Conservation (phyloP, 2,113 vertebrate genomes). For the Sciurus niger region DNA sequence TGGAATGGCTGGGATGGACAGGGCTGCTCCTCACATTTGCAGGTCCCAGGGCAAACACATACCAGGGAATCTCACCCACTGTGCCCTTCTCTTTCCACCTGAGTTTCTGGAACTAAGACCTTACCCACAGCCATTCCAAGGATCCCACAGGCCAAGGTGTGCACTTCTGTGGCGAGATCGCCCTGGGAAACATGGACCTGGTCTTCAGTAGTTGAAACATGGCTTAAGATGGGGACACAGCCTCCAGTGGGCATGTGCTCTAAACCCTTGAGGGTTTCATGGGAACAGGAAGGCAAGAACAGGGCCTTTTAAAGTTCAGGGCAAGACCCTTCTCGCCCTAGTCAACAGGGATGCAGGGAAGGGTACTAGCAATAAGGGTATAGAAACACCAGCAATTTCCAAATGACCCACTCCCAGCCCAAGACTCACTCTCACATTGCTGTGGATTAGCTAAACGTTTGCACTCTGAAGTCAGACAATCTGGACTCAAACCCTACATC, state of each 20-base stretch:
- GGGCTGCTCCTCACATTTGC: not conserved
- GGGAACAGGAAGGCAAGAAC: not conserved
- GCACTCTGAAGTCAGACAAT: not conserved
- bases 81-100: not conserved
- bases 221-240: not conserved
- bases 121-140: not conserved
- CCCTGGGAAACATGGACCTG: not conserved
- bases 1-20: not conserved
- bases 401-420: not conserved
- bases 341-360: not conserved
- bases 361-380: accelerated
- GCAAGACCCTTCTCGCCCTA: not conserved
- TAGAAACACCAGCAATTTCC: not conserved
- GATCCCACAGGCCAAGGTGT: not conserved
- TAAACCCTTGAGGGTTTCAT: not conserved
- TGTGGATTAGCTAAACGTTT: not conserved
- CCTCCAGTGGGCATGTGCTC: not conserved
- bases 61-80: not conserved
- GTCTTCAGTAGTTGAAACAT: not conserved
- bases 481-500: not conserved
- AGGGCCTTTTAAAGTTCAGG: not conserved
- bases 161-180: not conserved
- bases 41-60: not conserved
- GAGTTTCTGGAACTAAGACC: not conserved
- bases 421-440: not conserved